Evolutionary conservation across 2,797 vertebrate species (phyloP).

Genomic region (Perodicticus potto): DNA sequence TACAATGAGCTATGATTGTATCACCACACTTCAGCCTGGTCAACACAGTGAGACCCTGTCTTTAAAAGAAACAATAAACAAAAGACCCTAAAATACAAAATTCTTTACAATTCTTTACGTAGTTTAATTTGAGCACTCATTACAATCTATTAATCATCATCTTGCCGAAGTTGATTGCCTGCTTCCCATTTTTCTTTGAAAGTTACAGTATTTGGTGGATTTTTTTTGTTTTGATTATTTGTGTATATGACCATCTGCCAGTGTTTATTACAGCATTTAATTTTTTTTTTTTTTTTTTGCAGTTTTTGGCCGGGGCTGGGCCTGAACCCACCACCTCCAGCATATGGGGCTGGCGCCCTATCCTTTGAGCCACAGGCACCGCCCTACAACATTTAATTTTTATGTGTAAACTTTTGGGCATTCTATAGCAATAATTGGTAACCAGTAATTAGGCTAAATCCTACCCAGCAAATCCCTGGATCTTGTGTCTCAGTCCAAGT

Average conservation of each 20-base stretch:
- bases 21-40: not conserved
- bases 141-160: not conserved
- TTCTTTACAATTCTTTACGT: slow-evolving; percentile 51
- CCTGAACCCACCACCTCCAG: no score
- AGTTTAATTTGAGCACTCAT: not conserved
- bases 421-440: slow-evolving; percentile 11
- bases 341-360: no score
- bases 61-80: not conserved
- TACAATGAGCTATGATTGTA: not conserved
- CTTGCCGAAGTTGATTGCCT: not conserved
- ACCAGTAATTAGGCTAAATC: not conserved
- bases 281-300: not conserved
- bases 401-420: not conserved
- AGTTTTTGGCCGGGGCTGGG: no score
- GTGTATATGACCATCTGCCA: not conserved
- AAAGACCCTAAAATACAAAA: slow-evolving; percentile 13
- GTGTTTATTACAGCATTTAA: slow-evolving; percentile 15
- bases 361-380: no score
- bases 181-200: not conserved
- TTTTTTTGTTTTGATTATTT: slow-evolving; percentile 39
- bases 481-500: not conserved
- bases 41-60: not conserved
- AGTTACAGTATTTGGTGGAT: not conserved
- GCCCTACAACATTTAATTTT: not conserved
- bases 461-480: not conserved